Base-by-base conservation (phyloP, 2,113 vertebrate species). In the Poeciliopsis retropinna region DNA sequence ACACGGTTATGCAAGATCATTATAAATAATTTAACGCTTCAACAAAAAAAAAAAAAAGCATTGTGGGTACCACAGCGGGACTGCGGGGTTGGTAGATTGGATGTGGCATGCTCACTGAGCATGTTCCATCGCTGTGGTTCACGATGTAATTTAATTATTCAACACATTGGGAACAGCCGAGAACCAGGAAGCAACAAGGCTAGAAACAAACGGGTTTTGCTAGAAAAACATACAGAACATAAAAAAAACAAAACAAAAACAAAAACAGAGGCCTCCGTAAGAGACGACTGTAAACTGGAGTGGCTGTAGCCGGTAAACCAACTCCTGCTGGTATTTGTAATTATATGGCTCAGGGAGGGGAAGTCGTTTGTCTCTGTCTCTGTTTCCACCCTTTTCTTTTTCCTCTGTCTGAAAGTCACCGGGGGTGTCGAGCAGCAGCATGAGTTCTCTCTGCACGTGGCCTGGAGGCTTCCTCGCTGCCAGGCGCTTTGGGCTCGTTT, bases 1-100 rank as follows among this genome's bases (percentile, higher is more conserved):
- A 72, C 62, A 51, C 76, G 60, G 62, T 92, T 93, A 89, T 64
- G 85, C 85, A 92, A 92, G 85, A 72, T 47, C n/a, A 32, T 8
- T 39, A 80, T 87, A 83, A 86, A 89, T 92, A 85, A 90, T 83
- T 80, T 64, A 91, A 83, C 17, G 13, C 47, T 85, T 67, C 32
- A 31, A 31, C 8, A 34, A 34, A 9, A 34, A 32, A 32, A 32
- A 31, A 31, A 31, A 37, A 11, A 39, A 13, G 32, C 14, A 2
- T 29, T 62, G 60, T 10, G 60, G 81, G 70, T 27, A 51, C 28
- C 51, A 31, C 41, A 32, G 67, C 60, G n/a, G 73, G 34, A 71
- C 57, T 34, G 37, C 39, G 0, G 70, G 68, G 79, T 15, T 28
- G 61, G 67, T 67, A 67, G 54, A 69, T 62, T 60, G 29, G 47